Evolutionary conservation across 1,140 invertebrate species (phyloP).

Genomic region (Vanessa atalanta): DNA sequence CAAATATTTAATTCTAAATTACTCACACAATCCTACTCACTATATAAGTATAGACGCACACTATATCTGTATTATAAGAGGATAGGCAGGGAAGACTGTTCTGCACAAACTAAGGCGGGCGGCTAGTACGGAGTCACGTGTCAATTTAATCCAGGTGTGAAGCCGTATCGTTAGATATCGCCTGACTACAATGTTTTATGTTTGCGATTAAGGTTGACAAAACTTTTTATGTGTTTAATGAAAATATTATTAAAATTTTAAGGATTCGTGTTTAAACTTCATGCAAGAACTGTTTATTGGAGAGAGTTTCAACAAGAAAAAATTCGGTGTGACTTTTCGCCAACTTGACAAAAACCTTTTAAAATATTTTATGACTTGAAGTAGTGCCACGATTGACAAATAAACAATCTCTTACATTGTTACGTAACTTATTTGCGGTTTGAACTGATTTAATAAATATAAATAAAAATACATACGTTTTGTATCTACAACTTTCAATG

Average conservation of each 20-base stretch:
- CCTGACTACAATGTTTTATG: slow-evolving; percentile 8
- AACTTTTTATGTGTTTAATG: slow-evolving; percentile 7
- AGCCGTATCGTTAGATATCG: neutral
- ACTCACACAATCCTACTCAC: too few relatives aligned
- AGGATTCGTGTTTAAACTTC: slow-evolving; percentile 4
- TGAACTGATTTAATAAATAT: too few relatives aligned
- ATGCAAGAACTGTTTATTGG: neutral
- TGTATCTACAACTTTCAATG: too few relatives aligned
- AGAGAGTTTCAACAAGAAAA: slow-evolving; percentile 2
- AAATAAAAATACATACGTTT: too few relatives aligned
- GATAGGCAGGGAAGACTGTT: neutral
- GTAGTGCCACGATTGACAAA: too few relatives aligned
- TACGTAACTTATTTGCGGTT: too few relatives aligned
- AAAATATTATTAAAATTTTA: neutral
- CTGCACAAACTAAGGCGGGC: neutral
- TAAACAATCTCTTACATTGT: too few relatives aligned
- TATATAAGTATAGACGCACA: too few relatives aligned
- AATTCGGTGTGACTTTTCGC: neutral
- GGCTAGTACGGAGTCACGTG: neutral
- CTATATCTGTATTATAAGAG: neutral
- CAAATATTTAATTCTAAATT: too few relatives aligned
- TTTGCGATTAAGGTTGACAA: neutral
- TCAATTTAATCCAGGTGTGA: slow-evolving; percentile 1
- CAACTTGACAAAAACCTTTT: too few relatives aligned
- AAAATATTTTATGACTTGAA: too few relatives aligned